Base-by-base conservation (phyloP, 2,113 vertebrate genomes). In the Oryzias celebensis region DNA sequence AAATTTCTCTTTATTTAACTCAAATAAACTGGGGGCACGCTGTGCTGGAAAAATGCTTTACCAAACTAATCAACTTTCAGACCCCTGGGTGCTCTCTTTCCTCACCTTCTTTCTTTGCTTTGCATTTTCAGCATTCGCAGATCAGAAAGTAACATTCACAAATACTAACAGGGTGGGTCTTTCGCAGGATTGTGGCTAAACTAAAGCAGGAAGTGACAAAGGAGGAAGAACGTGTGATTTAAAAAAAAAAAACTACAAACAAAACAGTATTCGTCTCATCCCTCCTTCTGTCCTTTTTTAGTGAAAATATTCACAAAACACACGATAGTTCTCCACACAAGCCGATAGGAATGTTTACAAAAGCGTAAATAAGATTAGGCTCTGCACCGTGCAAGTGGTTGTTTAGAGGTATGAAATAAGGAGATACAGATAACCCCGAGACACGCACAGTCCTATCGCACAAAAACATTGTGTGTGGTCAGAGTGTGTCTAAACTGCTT, bases 321-420 rank as follows among this genome's bases (percentile, higher is more conserved):
- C n/a, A 7, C 45, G 1, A 7, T 47, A 8, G 16, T 7, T 47
- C 18, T 36, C 44, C 12, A 53, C 28, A 61, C 44, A 31, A 53
- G 52, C 61, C 55, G 47, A 49, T 46, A 15, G 24, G n/a, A 5
- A 66, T 60, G 67, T 71, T 73, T 73, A 85, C 65, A 49, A 59
- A 55, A 42, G 71, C 58, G 62, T 61, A 73, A 5, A 28, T 80
- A 42, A 12, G 58, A 73, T 78, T 71, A 76, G 71, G 65, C 55
- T 51, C 62, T 54, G 0, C 55, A 53, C 62, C 54, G 0, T 73
- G 73, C 57, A 64, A 84, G 60, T 49, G 68, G 65, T 54, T 83
- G 75, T 76, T 81, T 80, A 78, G 73, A 78, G 64, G 76, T 84
- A 81, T 84, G 81, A 84, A 82, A 85, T 78, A 76, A 82, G 62